Base-by-base conservation (phyloP, 2,797 vertebrate species). In the Adrianichthys oophorus region DNA sequence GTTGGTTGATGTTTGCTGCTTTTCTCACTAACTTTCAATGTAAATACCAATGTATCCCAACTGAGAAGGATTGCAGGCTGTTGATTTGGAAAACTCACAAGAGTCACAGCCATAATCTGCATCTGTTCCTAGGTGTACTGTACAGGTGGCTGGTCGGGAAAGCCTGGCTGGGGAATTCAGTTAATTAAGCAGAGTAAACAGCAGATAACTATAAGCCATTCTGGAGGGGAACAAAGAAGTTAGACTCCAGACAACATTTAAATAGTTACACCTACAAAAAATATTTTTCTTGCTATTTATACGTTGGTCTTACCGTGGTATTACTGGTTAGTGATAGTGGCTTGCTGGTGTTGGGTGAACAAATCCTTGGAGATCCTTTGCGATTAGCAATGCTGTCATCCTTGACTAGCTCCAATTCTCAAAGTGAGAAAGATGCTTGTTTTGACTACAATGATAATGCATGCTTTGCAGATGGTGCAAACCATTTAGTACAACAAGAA, bases 161-260 rank as follows among this genome's bases (percentile, higher is more conserved):
- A 62, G 65, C 48, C 62, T 59, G 72, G 21, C 77, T 61, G 72
- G 90, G 88, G 89, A 92, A 87, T 90, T 88, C 74, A 79, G 72
- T 79, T 92, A 91, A 92, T 92, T 92, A 91, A 87, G 85, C 83
- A 74, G 76, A 60, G 77, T 87, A 89, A 89, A 91, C 87, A 90
- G 72, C 75, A 77, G 72, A 89, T 85, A 84, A 88, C 78, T 83
- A 56, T 59, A 49, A 76, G 66, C 46, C 62, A 70, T 86, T 78
- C 86, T 86, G 65, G 15, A 70, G 84, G 88, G 89, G 74, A 56
- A 12, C n/a, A 66, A 68, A 85, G 65, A 68, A 83, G 66, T 64
- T 23, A 64, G 62, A 73, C 78, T 74, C 53, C 52, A 74, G 72
- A 78, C 56, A 76, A 62, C 17, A 70, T 32, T 54, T 50, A 51